Percentiles rank a stretch among this genome's conserved stretches.
phyloP scores from a whole-genome alignment of 1,140 invertebrate species.

The Contarinia nasturtii region DNA sequence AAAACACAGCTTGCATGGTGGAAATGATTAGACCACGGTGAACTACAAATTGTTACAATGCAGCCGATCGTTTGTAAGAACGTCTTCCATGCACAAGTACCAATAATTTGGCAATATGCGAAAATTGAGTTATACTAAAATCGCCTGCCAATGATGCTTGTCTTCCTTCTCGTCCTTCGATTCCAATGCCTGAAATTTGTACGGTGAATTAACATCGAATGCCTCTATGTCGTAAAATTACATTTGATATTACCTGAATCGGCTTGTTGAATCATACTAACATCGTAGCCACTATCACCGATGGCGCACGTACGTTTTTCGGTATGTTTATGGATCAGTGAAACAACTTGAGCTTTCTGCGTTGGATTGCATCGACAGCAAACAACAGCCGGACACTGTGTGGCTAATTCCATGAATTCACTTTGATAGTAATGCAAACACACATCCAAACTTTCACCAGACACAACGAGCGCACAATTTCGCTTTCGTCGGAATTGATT shows the following conservation, averaged over 20 bases:
- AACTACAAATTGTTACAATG: slow-evolving; percentile 95
- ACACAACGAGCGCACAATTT: slow-evolving; percentile 78
- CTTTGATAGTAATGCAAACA: slow-evolving; percentile 87
- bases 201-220: too few relatives aligned
- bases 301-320: slow-evolving; percentile 64
- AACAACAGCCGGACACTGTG: slow-evolving; percentile 83
- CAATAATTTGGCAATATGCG: slow-evolving; percentile 64
- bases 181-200: slow-evolving; percentile 58
- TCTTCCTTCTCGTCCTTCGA: slow-evolving; percentile 83
- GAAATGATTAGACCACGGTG: slow-evolving; percentile 96
- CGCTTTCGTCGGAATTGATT: slow-evolving; percentile 74
- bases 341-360: slow-evolving; percentile 93
- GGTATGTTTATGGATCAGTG: slow-evolving; percentile 73
- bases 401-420: slow-evolving; percentile 89
- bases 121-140: slow-evolving; percentile 91
- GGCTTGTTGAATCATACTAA: slow-evolving; percentile 87
- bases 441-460: slow-evolving; percentile 83
- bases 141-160: slow-evolving; percentile 97
- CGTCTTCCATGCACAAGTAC: slow-evolving; percentile 91
- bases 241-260: slow-evolving; percentile 62
- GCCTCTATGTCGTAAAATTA: too few relatives aligned
- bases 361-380: slow-evolving; percentile 96
- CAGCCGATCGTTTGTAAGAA: slow-evolving; percentile 89
- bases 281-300: slow-evolving; percentile 76
- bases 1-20: slow-evolving; percentile 98